phyloP scores from a whole-genome alignment of 2,888 invertebrate genomes.

The Hypolimnas misippus region DNA sequence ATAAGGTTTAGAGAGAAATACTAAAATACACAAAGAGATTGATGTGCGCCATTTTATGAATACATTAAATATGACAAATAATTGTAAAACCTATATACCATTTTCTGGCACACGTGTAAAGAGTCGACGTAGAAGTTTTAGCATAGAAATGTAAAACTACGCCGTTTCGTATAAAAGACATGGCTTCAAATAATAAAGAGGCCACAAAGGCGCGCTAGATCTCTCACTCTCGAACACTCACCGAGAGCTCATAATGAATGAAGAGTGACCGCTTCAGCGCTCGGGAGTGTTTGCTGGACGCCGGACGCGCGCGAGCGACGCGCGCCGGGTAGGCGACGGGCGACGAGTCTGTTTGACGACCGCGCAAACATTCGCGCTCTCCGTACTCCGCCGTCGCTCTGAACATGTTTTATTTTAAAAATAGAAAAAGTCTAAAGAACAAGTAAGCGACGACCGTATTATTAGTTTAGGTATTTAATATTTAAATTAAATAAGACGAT shows the following conservation, averaged over 20 bases:
- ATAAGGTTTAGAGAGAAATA: neutral
- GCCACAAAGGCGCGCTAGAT: constrained; percentile 4
- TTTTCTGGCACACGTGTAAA: neutral
- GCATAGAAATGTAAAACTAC: neutral
- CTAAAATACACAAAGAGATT: neutral
- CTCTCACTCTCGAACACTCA: constrained; percentile 1
- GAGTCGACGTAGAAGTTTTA: neutral
- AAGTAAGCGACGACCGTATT: too few species aligned
- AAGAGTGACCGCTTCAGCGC: constrained; percentile 13
- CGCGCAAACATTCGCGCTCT: too few species aligned
- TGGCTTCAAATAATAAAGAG: constrained; percentile 6
- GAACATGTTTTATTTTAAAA: neutral
- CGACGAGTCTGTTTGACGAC: constrained; percentile 1
- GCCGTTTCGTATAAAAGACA: neutral
- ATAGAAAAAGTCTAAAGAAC: too few species aligned
- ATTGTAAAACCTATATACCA: neutral
- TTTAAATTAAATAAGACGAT: too few species aligned
- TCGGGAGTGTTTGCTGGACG: constrained; percentile 5
- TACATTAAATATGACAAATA: neutral
- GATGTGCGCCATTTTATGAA: neutral
- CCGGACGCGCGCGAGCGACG: constrained; percentile 1
- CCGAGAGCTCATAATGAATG: constrained; percentile 10
- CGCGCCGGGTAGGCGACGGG: neutral
- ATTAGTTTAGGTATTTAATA: too few species aligned
- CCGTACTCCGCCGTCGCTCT: too few species aligned